These are phyloP conservation scores for Tragulus kanchil DNA, from an alignment of 2,113 vertebrate genomes.

Conservation along the genomic window DNA sequence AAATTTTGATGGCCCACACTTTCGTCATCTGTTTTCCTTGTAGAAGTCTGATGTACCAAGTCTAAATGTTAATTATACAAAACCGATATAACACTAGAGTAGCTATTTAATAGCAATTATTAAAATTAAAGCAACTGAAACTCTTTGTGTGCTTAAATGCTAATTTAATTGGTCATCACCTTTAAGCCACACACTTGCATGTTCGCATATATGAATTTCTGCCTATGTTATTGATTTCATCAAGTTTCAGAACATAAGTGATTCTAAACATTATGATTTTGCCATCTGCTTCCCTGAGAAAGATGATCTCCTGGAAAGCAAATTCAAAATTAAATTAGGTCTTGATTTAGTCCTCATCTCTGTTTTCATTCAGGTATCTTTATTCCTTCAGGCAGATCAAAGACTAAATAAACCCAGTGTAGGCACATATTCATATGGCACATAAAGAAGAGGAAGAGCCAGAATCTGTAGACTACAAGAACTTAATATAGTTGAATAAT, in stretches of 20 bases:
- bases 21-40: constrained; percentile 11
- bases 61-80: neutral
- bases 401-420: neutral
- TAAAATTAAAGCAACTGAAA: constrained; percentile 28
- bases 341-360: neutral
- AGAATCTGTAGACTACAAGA: neutral
- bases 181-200: neutral
- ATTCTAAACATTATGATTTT: constrained; percentile 38
- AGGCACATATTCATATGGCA: neutral
- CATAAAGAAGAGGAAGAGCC: neutral
- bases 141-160: neutral
- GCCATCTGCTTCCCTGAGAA: neutral
- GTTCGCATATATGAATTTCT: constrained; percentile 40
- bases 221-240: neutral
- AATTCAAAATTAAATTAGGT: neutral
- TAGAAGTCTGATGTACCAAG: neutral
- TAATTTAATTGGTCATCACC: neutral
- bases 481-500: neutral
- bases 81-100: neutral
- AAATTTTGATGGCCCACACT: neutral
- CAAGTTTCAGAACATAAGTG: constrained; percentile 25
- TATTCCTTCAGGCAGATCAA: neutral
- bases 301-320: neutral
- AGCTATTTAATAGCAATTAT: constrained; percentile 8
- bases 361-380: neutral